Conservation (phyloP, 2,797 vertebrate species). For the Sebastes taczanowskii region DNA sequence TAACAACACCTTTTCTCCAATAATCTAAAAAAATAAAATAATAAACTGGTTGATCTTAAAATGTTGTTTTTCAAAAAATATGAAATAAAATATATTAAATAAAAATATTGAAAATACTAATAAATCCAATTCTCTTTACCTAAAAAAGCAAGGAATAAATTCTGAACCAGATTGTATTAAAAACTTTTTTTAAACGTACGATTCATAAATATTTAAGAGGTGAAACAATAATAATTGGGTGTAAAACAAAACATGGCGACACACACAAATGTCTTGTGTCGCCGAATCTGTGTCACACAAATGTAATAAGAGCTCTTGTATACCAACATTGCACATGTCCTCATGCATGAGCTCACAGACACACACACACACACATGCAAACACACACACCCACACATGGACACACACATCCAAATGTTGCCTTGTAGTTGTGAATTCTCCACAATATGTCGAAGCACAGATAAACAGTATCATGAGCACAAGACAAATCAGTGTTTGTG, state of each 20-base stretch:
- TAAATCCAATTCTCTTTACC: not conserved
- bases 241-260: conserved; percentile 8
- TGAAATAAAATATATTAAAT: not conserved
- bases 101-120: not conserved
- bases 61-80: not conserved
- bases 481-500: conserved; percentile 3
- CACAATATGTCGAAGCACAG: not conserved
- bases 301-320: conserved; percentile 1
- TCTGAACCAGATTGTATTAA: not conserved
- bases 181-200: not conserved
- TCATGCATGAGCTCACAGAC: conserved; percentile 20
- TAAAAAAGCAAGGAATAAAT: not conserved
- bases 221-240: not conserved
- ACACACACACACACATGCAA: conserved; percentile 13
- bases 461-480: not conserved
- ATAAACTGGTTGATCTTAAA: not conserved
- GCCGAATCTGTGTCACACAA: not conserved
- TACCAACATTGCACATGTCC: conserved; percentile 24
- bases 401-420: conserved; percentile 8
- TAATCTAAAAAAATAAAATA: not conserved
- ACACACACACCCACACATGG: not conserved
- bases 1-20: not conserved
- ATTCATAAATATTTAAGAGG: not conserved
- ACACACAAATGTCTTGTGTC: conserved; percentile 10
- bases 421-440: not conserved